A percentile compares a stretch with the other conserved stretches of the same genome.
These are phyloP conservation scores for Hydroisotoma schaefferi DNA, from an alignment of 2,888 invertebrate species.

Conservation along the genomic window DNA sequence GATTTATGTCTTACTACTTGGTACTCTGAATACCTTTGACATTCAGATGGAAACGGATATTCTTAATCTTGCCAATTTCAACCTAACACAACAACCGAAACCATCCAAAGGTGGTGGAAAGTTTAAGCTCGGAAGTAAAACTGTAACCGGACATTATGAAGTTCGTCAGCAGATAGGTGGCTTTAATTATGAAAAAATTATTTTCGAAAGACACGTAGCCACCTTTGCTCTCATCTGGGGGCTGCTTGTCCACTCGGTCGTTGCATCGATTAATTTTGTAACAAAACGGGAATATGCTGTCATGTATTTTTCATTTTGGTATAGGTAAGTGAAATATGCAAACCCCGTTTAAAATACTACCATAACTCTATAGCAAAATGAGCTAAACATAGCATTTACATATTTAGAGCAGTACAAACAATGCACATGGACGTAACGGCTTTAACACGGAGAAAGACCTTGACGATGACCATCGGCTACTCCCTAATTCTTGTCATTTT, in stretches of 20 bases:
- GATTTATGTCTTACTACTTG: slow-evolving; percentile 7
- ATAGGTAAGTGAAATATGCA: slow-evolving; percentile 5
- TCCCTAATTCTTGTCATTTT: neutral
- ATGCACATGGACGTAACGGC: slow-evolving; percentile 21
- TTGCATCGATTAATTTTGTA: slow-evolving; percentile 6
- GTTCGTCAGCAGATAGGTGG: neutral
- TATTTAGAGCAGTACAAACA: slow-evolving; percentile 17
- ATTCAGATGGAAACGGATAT: slow-evolving; percentile 13
- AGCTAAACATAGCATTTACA: neutral
- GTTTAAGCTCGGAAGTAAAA: neutral
- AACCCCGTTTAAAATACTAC: neutral
- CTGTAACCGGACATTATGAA: neutral
- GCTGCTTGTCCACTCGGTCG: slow-evolving; percentile 11
- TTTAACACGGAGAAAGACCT: neutral
- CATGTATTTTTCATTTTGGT: slow-evolving; percentile 23
- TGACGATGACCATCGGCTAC: slow-evolving; percentile 1
- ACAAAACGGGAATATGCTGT: slow-evolving; percentile 7
- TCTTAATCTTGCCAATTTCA: too few species aligned
- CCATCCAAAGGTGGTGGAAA: neutral
- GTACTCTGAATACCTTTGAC: slow-evolving; percentile 11
- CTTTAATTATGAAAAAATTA: slow-evolving; percentile 14
- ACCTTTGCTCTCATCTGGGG: slow-evolving; percentile 19
- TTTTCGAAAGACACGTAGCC: slow-evolving; percentile 14
- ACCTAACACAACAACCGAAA: too few species aligned
- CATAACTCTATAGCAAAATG: neutral